Conservation (phyloP, 2,888 invertebrate genomes). For the Microchrysa polita region DNA sequence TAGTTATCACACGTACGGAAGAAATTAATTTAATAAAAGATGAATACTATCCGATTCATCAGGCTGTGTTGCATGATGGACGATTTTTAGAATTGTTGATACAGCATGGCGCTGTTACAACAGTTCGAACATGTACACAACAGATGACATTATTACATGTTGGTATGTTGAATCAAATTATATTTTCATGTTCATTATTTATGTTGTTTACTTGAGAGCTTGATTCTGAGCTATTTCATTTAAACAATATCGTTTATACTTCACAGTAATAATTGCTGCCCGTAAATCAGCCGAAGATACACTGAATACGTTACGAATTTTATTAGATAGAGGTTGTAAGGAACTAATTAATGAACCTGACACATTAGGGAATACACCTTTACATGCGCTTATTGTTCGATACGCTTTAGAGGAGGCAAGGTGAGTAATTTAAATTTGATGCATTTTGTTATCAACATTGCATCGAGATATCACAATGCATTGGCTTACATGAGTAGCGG, state of each 20-base stretch:
- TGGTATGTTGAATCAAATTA: constrained; percentile 58
- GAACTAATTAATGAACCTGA: constrained; percentile 78
- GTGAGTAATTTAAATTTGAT: no score
- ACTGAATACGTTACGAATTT: constrained; percentile 72
- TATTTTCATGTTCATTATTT: background rate
- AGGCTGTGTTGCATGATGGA: constrained; percentile 77
- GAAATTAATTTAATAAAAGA: constrained; percentile 78
- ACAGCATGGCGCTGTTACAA: constrained; percentile 75
- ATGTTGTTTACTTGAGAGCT: background rate
- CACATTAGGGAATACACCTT: constrained; percentile 76
- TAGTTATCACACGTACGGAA: constrained; percentile 72
- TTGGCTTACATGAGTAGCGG: background rate
- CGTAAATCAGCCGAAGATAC: constrained; percentile 78
- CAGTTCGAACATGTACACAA: constrained; percentile 75
- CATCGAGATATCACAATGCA: no score
- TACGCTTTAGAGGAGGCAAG: constrained; percentile 76
- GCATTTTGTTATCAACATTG: no score
- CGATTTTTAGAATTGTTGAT: constrained; percentile 74
- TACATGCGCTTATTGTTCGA: constrained; percentile 73
- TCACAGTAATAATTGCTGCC: constrained; percentile 72
- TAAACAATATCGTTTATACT: background rate
- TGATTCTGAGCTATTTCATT: no score
- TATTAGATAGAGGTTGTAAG: constrained; percentile 77
- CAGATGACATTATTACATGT: constrained; percentile 77
- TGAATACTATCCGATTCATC: constrained; percentile 82